A percentile compares a stretch with the other conserved stretches of the same genome.
phyloP scores from a whole-genome alignment of 2,888 invertebrate genomes.

The Hirudinaria manillensis region DNA sequence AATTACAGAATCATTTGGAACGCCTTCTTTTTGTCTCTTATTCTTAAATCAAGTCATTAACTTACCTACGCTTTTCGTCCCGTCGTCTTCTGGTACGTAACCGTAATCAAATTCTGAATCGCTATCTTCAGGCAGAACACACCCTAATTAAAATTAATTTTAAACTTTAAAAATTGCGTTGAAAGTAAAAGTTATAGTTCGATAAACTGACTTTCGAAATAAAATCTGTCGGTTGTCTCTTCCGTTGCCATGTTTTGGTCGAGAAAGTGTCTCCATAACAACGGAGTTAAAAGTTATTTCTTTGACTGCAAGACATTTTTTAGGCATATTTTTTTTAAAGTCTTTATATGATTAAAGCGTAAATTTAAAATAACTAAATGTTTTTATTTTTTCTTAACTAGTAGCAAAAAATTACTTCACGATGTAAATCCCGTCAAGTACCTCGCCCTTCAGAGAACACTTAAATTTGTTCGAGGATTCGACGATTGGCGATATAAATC shows the following conservation, averaged over 20 bases:
- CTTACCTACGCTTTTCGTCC: conserved; percentile 5
- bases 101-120: conserved; percentile 53
- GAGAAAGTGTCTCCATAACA: conserved; percentile 6
- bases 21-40: too few species aligned
- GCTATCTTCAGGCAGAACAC: conserved; percentile 46
- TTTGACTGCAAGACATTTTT: too few species aligned
- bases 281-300: not conserved
- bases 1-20: too few species aligned
- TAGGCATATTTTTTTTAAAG: too few species aligned
- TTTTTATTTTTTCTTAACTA: too few species aligned
- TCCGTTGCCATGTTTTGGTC: conserved; percentile 36
- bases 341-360: too few species aligned
- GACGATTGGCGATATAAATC: too few species aligned
- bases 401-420: too few species aligned
- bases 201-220: conserved; percentile 39
- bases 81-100: conserved; percentile 53
- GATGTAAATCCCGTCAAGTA: too few species aligned
- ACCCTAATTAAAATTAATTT: conserved; percentile 32
- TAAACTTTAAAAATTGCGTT: not conserved
- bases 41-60: not conserved
- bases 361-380: too few species aligned
- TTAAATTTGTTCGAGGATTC: too few species aligned
- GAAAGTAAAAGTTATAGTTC: not conserved
- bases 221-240: conserved; percentile 37
- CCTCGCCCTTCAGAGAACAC: too few species aligned